Evolutionary conservation across 2,888 invertebrate genomes (phyloP).

Genomic region (Liodrosophila aerea): DNA sequence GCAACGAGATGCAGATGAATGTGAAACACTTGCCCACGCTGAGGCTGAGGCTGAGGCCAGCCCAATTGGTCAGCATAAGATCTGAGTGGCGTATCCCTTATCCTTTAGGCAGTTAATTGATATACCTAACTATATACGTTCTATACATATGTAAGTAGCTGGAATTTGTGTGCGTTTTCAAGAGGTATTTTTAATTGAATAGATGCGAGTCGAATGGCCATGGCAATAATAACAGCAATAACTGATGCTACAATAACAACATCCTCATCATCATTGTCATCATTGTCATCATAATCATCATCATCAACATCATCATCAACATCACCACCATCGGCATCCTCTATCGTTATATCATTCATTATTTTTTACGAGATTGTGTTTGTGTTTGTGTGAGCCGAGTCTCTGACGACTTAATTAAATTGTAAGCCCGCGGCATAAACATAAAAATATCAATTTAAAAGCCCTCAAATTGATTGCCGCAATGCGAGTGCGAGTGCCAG

Average conservation of each 20-base stretch:
- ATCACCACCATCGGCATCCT: neutral
- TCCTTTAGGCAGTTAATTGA: too few species aligned
- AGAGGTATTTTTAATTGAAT: slow-evolving; percentile 1
- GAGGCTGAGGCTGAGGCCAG: too few species aligned
- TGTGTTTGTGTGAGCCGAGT: slow-evolving; percentile 4
- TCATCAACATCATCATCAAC: neutral
- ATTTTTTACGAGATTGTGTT: slow-evolving; percentile 10
- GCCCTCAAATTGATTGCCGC: slow-evolving; percentile 1
- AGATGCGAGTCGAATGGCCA: slow-evolving; percentile 8
- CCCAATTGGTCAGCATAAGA: too few species aligned
- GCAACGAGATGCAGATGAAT: neutral
- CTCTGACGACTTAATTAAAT: slow-evolving; percentile 34
- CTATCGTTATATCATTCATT: slow-evolving; percentile 6
- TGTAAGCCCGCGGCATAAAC: slow-evolving; percentile 22
- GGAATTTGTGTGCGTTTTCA: slow-evolving; percentile 1
- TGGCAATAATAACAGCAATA: slow-evolving; percentile 8
- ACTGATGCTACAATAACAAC: neutral
- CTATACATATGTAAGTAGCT: neutral
- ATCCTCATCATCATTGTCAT: neutral
- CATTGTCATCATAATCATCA: neutral
- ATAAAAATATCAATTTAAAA: neutral
- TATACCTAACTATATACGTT: too few species aligned
- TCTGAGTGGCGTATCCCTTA: too few species aligned
- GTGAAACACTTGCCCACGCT: neutral
- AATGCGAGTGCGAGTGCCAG: neutral